phyloP scores from a whole-genome alignment of 2,888 invertebrate species.

The Ashinkailepas kermadecensis region DNA sequence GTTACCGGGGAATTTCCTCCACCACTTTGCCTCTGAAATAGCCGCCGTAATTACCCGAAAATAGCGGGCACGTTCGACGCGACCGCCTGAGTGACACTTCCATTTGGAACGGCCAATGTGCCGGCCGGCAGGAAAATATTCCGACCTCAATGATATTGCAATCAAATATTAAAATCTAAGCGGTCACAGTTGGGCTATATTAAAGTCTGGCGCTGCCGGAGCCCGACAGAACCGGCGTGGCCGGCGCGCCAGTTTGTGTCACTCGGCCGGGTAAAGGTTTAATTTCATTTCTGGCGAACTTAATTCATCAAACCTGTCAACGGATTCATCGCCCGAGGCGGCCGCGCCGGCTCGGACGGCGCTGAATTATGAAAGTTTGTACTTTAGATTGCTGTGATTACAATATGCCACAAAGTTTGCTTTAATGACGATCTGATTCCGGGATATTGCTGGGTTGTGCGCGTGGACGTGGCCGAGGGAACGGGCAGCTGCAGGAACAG shows the following conservation, averaged over 20 bases:
- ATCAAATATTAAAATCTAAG: conserved; percentile 13
- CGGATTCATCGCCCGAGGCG: not conserved
- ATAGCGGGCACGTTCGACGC: not conserved
- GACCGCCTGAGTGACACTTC: conserved; percentile 4
- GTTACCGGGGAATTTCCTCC: not conserved
- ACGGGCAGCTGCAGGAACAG: too few relatives aligned
- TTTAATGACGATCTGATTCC: not conserved
- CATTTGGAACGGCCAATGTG: conserved; percentile 2
- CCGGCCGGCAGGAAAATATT: not conserved
- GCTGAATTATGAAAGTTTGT: conserved; percentile 20
- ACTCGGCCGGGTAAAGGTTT: not conserved
- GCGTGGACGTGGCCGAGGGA: too few relatives aligned
- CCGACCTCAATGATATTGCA: conserved; percentile 6
- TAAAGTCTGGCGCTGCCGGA: not conserved
- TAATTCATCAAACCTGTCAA: conserved; percentile 19
- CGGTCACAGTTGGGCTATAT: conserved; percentile 18
- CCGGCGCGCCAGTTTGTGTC: not conserved
- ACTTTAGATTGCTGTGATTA: conserved; percentile 21
- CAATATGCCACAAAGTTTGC: conserved; percentile 23
- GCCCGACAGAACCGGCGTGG: not conserved
- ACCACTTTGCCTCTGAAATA: not conserved
- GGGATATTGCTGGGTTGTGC: not conserved
- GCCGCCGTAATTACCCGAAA: not conserved
- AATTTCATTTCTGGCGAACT: conserved; percentile 21
- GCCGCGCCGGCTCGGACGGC: not conserved